Conservation (phyloP, 2,113 vertebrate species). For the Percina caprodes region DNA sequence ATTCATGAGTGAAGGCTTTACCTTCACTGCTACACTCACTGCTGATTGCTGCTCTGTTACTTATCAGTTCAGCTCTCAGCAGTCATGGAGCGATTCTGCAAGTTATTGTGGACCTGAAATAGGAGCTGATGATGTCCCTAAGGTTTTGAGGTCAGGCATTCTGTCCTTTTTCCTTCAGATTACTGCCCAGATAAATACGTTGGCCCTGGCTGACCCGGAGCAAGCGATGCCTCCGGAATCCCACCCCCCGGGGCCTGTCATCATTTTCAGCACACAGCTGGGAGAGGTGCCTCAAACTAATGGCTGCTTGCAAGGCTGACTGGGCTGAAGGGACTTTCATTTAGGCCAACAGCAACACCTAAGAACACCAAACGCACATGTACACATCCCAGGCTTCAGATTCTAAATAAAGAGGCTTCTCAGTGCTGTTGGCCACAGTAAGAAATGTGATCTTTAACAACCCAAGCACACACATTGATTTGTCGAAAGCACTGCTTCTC, state of each 20-base stretch:
- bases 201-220: conserved; percentile 50
- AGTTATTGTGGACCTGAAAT: conserved; percentile 38
- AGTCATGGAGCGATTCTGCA: background rate
- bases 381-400: conserved; percentile 5
- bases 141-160: conserved; percentile 56
- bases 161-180: conserved; percentile 62
- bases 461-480: conserved; percentile 13
- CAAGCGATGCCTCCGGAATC: conserved; percentile 37
- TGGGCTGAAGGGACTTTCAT: conserved; percentile 49
- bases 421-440: background rate
- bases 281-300: conserved; percentile 57
- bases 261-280: conserved; percentile 62
- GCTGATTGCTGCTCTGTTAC: conserved; percentile 51
- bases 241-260: conserved; percentile 49
- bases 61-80: conserved; percentile 38
- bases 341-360: conserved; percentile 40
- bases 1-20: conserved; percentile 29
- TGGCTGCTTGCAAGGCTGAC: conserved; percentile 57
- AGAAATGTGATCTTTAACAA: background rate
- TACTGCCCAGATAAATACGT: conserved; percentile 70
- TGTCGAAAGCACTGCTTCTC: background rate
- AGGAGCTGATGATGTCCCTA: conserved; percentile 59
- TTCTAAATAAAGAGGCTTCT: background rate
- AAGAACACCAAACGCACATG: conserved; percentile 31
- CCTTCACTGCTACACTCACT: conserved; percentile 11